phyloP scores from a whole-genome alignment of 1,140 invertebrate genomes.

The Drosophila quadrilineata region DNA sequence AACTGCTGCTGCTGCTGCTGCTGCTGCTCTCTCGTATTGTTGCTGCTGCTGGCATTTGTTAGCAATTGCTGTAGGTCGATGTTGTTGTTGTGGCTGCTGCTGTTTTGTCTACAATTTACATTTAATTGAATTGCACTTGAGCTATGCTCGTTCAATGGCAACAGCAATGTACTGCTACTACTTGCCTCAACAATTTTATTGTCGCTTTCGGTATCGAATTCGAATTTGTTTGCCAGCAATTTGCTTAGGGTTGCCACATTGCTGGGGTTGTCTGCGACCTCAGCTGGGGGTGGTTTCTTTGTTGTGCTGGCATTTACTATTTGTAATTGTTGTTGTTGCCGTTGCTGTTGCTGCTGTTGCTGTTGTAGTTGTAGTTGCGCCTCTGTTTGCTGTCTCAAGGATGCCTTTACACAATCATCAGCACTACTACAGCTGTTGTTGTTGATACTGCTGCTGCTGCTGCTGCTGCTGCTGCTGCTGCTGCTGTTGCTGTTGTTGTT shows the following conservation, averaged over 20 bases:
- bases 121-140: conserved; percentile 71
- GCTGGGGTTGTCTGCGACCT: conserved; percentile 1
- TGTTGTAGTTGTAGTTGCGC: conserved; percentile 33
- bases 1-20: conserved; percentile 35
- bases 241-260: conserved; percentile 1
- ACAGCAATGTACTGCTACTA: no score
- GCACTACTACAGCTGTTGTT: conserved; percentile 31
- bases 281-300: conserved; percentile 64
- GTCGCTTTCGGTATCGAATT: no score
- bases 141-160: no score
- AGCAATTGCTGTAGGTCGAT: conserved; percentile 33
- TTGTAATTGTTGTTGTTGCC: conserved; percentile 13
- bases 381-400: conserved; percentile 40
- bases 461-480: conserved; percentile 30
- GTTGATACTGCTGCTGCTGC: neutral
- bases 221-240: neutral
- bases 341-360: conserved; percentile 45
- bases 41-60: conserved; percentile 36
- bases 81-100: conserved; percentile 14
- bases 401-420: conserved; percentile 75
- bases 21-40: conserved; percentile 21
- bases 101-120: conserved; percentile 39
- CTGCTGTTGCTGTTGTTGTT: conserved; percentile 34
- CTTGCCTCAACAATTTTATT: conserved; percentile 40
- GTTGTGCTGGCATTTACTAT: conserved; percentile 51